A percentile compares a stretch with the other conserved stretches of the same genome.
Evolutionary conservation across 2,888 invertebrate species (phyloP).

Genomic region (Aphelenchoides bicaudatus): DNA sequence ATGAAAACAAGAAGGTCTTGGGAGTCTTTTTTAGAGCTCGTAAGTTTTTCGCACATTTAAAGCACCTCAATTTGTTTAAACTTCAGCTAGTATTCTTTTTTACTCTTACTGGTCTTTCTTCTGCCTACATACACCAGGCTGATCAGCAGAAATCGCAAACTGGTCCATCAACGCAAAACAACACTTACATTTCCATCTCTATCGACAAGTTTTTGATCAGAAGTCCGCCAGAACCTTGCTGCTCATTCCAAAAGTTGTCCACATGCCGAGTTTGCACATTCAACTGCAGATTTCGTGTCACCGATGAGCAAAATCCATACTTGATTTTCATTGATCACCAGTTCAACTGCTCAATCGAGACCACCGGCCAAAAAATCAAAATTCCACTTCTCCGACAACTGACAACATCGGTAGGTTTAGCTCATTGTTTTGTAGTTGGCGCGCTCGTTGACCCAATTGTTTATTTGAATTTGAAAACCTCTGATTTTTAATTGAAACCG

Average conservation of each 20-base stretch:
- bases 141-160: no score
- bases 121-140: no score
- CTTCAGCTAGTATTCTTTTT: no score
- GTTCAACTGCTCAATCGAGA: constrained; percentile 8
- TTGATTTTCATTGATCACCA: constrained; percentile 1
- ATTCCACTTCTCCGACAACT: constrained; percentile 1
- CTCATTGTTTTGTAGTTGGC: no score
- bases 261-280: neutral
- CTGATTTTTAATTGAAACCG: neutral
- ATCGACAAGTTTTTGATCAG: constrained; percentile 5
- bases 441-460: neutral
- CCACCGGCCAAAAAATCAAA: neutral
- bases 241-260: neutral
- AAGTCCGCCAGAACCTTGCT: constrained; percentile 2
- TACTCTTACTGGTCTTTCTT: no score
- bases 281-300: neutral
- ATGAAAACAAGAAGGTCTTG: no score
- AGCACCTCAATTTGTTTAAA: no score
- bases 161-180: no score
- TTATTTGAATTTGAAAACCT: neutral
- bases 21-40: no score
- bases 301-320: neutral
- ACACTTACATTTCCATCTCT: neutral
- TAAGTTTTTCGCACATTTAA: no score
- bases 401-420: neutral